phyloP scores from a whole-genome alignment of 2,113 vertebrate species.

The Piprites chloris region DNA sequence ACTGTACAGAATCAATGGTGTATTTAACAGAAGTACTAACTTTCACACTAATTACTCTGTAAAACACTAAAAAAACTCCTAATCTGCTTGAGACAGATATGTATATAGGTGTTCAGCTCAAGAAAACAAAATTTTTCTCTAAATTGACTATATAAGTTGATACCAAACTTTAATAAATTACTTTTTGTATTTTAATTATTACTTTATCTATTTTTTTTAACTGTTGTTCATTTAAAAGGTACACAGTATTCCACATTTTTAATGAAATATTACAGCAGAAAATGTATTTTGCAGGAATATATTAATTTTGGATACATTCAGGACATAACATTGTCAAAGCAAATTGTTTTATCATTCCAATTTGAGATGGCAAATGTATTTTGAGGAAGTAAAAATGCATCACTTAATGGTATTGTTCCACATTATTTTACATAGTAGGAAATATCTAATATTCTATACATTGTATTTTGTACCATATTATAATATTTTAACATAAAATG shows the following conservation, averaged over 20 bases:
- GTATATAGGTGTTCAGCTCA: background rate
- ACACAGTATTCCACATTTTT: background rate
- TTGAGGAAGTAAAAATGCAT: background rate
- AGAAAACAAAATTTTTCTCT: background rate
- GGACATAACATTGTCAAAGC: background rate
- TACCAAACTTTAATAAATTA: background rate
- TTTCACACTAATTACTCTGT: background rate
- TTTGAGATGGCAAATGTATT: background rate
- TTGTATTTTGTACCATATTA: background rate
- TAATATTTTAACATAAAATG: background rate
- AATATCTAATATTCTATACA: background rate
- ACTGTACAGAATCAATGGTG: background rate
- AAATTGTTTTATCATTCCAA: background rate
- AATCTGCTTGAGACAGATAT: background rate
- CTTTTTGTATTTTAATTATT: background rate
- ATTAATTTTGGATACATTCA: background rate
- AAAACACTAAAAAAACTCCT: background rate
- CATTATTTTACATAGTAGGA: background rate
- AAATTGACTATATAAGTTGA: background rate
- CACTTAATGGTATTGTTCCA: background rate
- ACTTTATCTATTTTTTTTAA: background rate
- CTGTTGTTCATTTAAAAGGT: background rate
- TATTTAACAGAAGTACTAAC: background rate
- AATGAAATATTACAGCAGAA: background rate
- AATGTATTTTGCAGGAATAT: background rate